Percentiles rank a stretch among this genome's conserved stretches.
phyloP scores from a whole-genome alignment of 2,888 invertebrate species.

The Eumacrocentrus americanus region DNA sequence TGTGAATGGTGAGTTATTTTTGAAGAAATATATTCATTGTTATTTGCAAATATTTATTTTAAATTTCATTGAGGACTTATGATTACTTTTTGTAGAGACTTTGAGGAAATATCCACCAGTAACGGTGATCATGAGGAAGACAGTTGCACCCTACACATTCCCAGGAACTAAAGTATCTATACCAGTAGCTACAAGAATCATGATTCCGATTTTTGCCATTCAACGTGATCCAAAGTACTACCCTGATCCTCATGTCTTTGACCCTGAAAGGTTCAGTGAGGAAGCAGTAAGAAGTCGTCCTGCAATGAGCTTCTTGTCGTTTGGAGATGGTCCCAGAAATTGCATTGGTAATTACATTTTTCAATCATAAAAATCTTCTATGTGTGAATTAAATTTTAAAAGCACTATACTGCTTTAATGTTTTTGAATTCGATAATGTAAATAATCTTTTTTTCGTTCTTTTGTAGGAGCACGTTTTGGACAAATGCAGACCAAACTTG shows the following conservation, averaged over 20 bases:
- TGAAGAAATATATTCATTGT: neutral
- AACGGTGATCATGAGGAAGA: constrained; percentile 49
- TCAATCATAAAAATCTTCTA: no score
- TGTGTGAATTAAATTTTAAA: neutral
- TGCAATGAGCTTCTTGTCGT: constrained; percentile 46
- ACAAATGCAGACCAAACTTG: constrained; percentile 55
- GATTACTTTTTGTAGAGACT: constrained; percentile 54
- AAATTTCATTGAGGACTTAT: constrained; percentile 2
- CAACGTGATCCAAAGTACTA: constrained; percentile 35
- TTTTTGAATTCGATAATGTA: constrained; percentile 23
- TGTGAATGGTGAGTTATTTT: constrained; percentile 46
- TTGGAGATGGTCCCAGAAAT: constrained; percentile 54
- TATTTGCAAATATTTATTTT: neutral
- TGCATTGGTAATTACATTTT: constrained; percentile 46
- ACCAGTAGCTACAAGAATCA: constrained; percentile 26
- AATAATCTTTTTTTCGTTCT: no score
- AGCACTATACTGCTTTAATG: neutral
- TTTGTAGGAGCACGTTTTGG: constrained; percentile 48
- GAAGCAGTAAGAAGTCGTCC: constrained; percentile 40
- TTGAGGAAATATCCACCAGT: constrained; percentile 62
- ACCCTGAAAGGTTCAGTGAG: constrained; percentile 49
- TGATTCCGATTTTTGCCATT: constrained; percentile 34
- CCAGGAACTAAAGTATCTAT: constrained; percentile 32
- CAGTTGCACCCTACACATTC: constrained; percentile 41
- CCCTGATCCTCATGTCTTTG: constrained; percentile 43